Evolutionary conservation across 1,140 invertebrate species (phyloP).

Genomic region (Sinella curviseta): DNA sequence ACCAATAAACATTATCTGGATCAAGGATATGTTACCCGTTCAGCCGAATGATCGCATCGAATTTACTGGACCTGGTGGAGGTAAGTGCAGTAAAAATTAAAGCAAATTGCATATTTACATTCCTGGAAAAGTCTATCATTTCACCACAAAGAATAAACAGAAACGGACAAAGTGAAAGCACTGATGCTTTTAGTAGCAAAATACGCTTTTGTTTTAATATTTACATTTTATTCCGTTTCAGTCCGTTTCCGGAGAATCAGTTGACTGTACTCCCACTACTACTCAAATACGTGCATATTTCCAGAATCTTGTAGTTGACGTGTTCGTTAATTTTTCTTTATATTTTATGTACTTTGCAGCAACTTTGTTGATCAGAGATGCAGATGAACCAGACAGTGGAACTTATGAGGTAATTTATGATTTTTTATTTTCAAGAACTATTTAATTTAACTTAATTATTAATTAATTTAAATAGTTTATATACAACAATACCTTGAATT

Average conservation of each 20-base stretch:
- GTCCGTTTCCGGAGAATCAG: no score
- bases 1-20: slow-evolving; percentile 83
- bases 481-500: no score
- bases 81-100: slow-evolving; percentile 40
- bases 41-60: slow-evolving; percentile 44
- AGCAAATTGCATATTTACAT: background rate
- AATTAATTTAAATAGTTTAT: no score
- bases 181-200: no score
- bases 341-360: no score
- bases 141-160: background rate
- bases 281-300: no score
- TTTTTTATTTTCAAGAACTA: no score
- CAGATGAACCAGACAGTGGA: slow-evolving; percentile 85
- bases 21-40: slow-evolving; percentile 85
- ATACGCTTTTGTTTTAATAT: no score
- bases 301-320: background rate
- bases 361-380: slow-evolving; percentile 85
- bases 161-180: background rate
- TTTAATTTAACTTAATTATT: no score
- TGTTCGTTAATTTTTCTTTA: slow-evolving; percentile 32
- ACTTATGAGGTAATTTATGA: no score
- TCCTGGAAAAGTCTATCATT: background rate
- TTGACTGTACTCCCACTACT: no score
- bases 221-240: no score
- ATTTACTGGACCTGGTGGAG: slow-evolving; percentile 46